These are phyloP conservation scores for Watsonalla cultraria DNA, from an alignment of 2,888 invertebrate species.

Conservation along the genomic window DNA sequence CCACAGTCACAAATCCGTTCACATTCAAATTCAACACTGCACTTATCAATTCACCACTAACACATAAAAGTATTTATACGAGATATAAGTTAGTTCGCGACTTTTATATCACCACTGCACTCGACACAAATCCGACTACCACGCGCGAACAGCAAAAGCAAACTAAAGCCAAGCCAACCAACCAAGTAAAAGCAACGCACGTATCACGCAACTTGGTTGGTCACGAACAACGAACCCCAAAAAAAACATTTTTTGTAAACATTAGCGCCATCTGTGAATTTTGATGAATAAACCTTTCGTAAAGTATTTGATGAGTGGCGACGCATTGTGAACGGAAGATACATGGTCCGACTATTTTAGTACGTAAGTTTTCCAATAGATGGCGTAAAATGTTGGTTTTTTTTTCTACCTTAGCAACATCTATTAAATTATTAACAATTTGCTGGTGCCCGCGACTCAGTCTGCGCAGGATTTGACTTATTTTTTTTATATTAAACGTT, in stretches of 20 bases:
- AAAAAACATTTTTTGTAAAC: slow-evolving; percentile 2
- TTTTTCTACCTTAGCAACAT: too few species aligned
- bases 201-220: slow-evolving; percentile 12
- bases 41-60: slow-evolving; percentile 39
- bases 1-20: slow-evolving; percentile 28
- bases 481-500: too few species aligned
- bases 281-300: not conserved
- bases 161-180: slow-evolving; percentile 37
- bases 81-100: slow-evolving; percentile 64
- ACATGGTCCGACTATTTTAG: too few species aligned
- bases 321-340: too few species aligned
- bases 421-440: too few species aligned
- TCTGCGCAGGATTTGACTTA: too few species aligned
- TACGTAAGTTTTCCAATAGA: too few species aligned
- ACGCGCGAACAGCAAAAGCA: slow-evolving; percentile 45
- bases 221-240: slow-evolving; percentile 14
- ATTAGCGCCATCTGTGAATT: slow-evolving; percentile 11
- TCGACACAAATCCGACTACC: slow-evolving; percentile 30
- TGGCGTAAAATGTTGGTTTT: too few species aligned
- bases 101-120: slow-evolving; percentile 38
- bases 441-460: too few species aligned
- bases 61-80: slow-evolving; percentile 40
- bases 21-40: slow-evolving; percentile 38
- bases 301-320: too few species aligned
- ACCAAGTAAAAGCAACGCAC: slow-evolving; percentile 10